Evolutionary conservation across 1,140 invertebrate genomes (phyloP), one percentile per base, ranked within the genome.

Genomic region (Gryon sp.): DNA sequence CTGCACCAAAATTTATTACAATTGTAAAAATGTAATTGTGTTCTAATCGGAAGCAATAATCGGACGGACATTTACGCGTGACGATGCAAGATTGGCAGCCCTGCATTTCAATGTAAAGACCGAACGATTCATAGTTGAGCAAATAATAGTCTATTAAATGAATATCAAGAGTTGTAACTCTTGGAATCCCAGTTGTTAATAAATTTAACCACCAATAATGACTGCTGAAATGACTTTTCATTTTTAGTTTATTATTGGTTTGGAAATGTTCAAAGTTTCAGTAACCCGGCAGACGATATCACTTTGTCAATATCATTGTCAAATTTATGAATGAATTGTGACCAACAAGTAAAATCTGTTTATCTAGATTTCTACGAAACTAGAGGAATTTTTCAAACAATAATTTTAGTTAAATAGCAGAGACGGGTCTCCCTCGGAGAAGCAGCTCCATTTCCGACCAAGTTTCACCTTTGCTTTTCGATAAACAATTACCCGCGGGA

Each of bases 301-400:
- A 24, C n/a, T n/a, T n/a, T n/a, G n/a, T n/a, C n/a, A 12, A 11
- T 52, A 60, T 43, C 50, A 20, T 8, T 19, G 2, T 0, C 8
- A 70, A 43, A 12, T 57, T 30, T 8, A 5, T 0, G n/a, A 59
- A 30, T 6, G 53, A 50, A 53, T 60, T 70, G 24, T 70, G 66
- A 8, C 46, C 66, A 9, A 70, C 46, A 19, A 70, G 14, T 15
- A 70, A 11, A 1, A 70, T 12, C 8, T 32, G 19, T 24, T 52
- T 70, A 16, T 12, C 14, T 1, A 22, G 14, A 16, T 24, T 22
- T 55, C 24, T 34, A 4, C 38, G 12, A 24, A 36, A 55, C 16
- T 9, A 4, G 16, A 55, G 4, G 40, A 55, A 55, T 18, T 38
- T 20, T 22, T 38, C 8, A 3, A 7, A 11, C 19, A 24, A 1